Evolutionary conservation across 2,888 invertebrate genomes (phyloP).

Genomic region (Drosophila merina): DNA sequence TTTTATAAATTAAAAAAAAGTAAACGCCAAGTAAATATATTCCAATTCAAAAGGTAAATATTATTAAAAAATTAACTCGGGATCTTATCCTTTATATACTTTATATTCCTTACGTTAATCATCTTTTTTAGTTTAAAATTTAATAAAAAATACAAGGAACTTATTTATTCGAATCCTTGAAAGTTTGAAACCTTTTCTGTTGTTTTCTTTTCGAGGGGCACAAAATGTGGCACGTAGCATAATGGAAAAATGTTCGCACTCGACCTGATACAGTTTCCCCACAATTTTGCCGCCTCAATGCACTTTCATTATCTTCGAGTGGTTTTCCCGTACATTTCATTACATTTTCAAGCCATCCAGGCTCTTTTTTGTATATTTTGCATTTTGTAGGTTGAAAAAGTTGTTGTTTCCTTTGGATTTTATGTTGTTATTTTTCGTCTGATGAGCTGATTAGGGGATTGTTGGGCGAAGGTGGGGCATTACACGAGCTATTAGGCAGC

Average conservation of each 20-base stretch:
- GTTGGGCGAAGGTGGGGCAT: constrained; percentile 53
- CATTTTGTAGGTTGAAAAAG: constrained; percentile 22
- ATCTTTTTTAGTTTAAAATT: too few relatives aligned
- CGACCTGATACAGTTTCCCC: constrained; percentile 60
- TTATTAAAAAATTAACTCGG: too few relatives aligned
- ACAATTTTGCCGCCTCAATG: constrained; percentile 65
- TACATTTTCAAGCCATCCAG: constrained; percentile 15
- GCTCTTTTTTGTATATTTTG: constrained; percentile 4
- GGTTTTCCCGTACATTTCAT: constrained; percentile 57
- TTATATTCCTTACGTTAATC: too few relatives aligned
- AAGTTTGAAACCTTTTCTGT: neutral
- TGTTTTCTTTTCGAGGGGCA: constrained; percentile 37
- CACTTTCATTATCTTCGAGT: constrained; percentile 81
- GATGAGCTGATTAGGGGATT: constrained; percentile 65
- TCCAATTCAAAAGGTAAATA: too few relatives aligned
- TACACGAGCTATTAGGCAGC: constrained; percentile 76
- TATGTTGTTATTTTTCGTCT: constrained; percentile 43
- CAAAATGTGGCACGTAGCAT: constrained; percentile 63
- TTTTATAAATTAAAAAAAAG: too few relatives aligned
- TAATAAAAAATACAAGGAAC: neutral
- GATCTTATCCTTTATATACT: too few relatives aligned
- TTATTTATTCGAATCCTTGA: constrained; percentile 12
- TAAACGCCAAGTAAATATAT: too few relatives aligned
- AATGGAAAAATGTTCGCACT: constrained; percentile 68
- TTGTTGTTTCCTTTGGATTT: constrained; percentile 13